A percentile compares a stretch with the other conserved stretches of the same genome.
These are phyloP conservation scores for Catajapyx aquilonaris DNA, from an alignment of 1,140 invertebrate species.

Conservation along the genomic window DNA sequence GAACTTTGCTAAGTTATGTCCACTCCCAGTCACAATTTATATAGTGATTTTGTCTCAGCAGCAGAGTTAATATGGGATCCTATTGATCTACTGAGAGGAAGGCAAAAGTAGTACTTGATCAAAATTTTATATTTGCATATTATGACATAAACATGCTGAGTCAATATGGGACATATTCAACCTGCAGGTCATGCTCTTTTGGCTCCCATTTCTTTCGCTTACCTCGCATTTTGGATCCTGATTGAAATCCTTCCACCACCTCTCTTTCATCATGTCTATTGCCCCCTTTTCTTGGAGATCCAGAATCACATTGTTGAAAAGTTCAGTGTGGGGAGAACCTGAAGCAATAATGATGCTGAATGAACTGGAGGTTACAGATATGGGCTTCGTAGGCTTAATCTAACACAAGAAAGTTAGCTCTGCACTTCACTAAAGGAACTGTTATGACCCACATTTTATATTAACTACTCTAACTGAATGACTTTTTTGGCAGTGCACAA, in stretches of 20 bases:
- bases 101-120: too few species aligned
- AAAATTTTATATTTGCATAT: too few species aligned
- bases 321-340: slow-evolving; percentile 70
- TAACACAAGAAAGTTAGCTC: background rate
- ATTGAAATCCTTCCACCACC: slow-evolving; percentile 97
- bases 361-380: background rate
- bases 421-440: background rate
- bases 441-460: background rate
- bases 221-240: too few species aligned
- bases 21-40: too few species aligned
- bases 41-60: too few species aligned
- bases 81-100: too few species aligned
- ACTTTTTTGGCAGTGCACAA: background rate
- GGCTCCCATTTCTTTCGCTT: too few species aligned
- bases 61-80: too few species aligned
- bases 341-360: slow-evolving; percentile 13
- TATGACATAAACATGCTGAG: too few species aligned
- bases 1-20: too few species aligned
- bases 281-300: slow-evolving; percentile 84
- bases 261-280: slow-evolving; percentile 74
- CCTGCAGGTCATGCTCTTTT: too few species aligned
- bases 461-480: background rate
- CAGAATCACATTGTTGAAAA: slow-evolving; percentile 68
- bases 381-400: background rate
- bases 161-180: too few species aligned